Evolutionary conservation across 2,888 invertebrate species (phyloP), one percentile per base, ranked within the genome.

Genomic region (Hololepta plana): DNA sequence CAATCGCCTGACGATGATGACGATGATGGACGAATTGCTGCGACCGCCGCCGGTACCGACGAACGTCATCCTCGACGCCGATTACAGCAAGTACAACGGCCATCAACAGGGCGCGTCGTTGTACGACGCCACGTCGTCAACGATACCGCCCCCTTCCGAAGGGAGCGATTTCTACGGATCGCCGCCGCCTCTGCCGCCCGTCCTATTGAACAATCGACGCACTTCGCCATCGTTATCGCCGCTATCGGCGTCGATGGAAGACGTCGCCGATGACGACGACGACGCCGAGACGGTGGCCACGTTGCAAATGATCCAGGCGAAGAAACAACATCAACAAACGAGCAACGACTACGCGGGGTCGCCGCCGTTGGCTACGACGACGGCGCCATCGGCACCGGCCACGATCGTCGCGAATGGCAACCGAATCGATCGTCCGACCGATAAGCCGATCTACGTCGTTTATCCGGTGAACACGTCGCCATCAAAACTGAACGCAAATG

Each of bases 301-400:
- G 0, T 44, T 73, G 15, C 74, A 74, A 50, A 73, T 74, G 74
- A 59, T 74, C 23, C 72, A 73, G 41, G 59, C 62, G 0, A 57
- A 64, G 38, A 45, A 55, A 7, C 45, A 54, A 32, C 43, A 51
- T 27, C 40, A 52, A 23, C 45, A 49, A 17, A 41, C 43, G 11
- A 45, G 43, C 3, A 46, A 46, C 4, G 52, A 51, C 4, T 49
- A 53, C 5, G 45, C 41, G 4, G 42, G 44, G 1, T 43, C 46
- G 1, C 44, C 42, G 0, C 46, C 45, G 26, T 46, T 43, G 16
- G 44, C 46, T 31, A 45, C 47, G 9, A 44, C 41, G 6, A 37
- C 35, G 31, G 31, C 35, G n/a, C n/a, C n/a, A n/a, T n/a, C n/a
- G n/a, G n/a, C 38, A 15, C 28, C 38, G 20, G 32, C 37, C 2